phyloP scores from a whole-genome alignment of 2,888 invertebrate species.

The Arge pagana region DNA sequence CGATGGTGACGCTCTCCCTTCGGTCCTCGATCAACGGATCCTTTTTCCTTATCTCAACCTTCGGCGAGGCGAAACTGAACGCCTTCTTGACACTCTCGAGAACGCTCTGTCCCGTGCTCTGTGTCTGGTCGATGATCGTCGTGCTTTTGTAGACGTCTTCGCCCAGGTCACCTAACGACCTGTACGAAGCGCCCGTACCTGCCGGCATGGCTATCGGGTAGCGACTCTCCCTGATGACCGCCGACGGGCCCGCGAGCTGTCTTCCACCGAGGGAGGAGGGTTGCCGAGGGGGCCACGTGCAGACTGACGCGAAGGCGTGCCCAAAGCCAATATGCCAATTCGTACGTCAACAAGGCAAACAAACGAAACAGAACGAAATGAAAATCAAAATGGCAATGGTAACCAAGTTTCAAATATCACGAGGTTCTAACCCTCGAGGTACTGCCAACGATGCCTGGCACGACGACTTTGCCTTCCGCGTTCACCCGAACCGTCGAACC shows the following conservation, averaged over 20 bases:
- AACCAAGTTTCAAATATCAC: no score
- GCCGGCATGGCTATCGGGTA: conserved; percentile 64
- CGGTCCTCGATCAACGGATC: conserved; percentile 54
- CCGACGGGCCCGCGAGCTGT: conserved; percentile 22
- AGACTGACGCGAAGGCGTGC: conserved; percentile 30
- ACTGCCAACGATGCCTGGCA: no score
- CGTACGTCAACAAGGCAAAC: conserved; percentile 53
- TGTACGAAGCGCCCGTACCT: conserved; percentile 69
- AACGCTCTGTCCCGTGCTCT: conserved; percentile 61
- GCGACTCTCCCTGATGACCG: conserved; percentile 29
- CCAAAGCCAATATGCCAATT: conserved; percentile 50
- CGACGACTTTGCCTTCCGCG: no score
- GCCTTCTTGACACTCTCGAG: conserved; percentile 68
- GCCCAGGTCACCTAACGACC: conserved; percentile 62
- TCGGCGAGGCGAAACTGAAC: conserved; percentile 60
- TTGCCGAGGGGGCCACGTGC: conserved; percentile 17
- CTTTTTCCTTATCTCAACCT: conserved; percentile 55
- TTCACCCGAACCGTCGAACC: no score
- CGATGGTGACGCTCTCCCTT: conserved; percentile 55
- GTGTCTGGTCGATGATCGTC: conserved; percentile 62
- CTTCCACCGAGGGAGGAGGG: conserved; percentile 2
- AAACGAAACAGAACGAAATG: conserved; percentile 42
- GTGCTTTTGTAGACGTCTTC: conserved; percentile 70
- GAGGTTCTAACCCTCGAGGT: no score
- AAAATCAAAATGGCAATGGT: conserved; percentile 19